Conservation (phyloP, 30 jellyfish, hydroid and myxozoan genomes). For the Hydractinia echinata region DNA sequence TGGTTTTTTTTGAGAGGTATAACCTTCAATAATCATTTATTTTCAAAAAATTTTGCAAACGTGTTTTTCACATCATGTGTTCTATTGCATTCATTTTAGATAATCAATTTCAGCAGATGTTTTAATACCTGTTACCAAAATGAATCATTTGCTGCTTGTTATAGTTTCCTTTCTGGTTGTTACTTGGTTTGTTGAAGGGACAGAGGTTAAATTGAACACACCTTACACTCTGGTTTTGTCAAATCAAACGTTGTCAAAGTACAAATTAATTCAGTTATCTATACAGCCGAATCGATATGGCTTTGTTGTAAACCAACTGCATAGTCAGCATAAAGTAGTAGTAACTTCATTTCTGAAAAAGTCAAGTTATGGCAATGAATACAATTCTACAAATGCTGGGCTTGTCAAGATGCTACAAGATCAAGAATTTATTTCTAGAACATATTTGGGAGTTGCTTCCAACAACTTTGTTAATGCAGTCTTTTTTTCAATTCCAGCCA, state of each 20-base stretch:
- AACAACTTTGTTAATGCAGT: constrained; percentile 4
- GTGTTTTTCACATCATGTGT: too few species aligned
- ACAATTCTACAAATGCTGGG: constrained; percentile 27
- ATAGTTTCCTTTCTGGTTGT: too few species aligned
- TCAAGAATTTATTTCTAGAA: not conserved
- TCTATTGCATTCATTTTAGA: too few species aligned
- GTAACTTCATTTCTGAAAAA: not conserved
- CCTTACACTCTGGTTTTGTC: not conserved
- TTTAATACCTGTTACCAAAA: too few species aligned
- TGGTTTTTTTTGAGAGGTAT: too few species aligned
- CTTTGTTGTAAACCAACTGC: constrained; percentile 12
- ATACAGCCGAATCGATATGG: not conserved
- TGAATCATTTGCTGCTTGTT: too few species aligned
- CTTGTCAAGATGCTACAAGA: not conserved
- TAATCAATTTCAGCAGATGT: too few species aligned
- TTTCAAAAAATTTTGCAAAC: too few species aligned
- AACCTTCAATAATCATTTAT: too few species aligned
- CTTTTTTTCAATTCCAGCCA: constrained; percentile 14
- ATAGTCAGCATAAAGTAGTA: not conserved
- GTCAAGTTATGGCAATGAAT: constrained; percentile 21
- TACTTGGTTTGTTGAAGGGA: not conserved
- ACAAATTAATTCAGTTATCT: not conserved
- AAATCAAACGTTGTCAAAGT: not conserved
- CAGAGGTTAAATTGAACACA: not conserved
- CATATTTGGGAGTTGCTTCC: constrained; percentile 9